Percentiles rank a stretch among this genome's conserved stretches.
Evolutionary conservation across 2,113 vertebrate genomes (phyloP).

Genomic region (Oceanodroma tethys): DNA sequence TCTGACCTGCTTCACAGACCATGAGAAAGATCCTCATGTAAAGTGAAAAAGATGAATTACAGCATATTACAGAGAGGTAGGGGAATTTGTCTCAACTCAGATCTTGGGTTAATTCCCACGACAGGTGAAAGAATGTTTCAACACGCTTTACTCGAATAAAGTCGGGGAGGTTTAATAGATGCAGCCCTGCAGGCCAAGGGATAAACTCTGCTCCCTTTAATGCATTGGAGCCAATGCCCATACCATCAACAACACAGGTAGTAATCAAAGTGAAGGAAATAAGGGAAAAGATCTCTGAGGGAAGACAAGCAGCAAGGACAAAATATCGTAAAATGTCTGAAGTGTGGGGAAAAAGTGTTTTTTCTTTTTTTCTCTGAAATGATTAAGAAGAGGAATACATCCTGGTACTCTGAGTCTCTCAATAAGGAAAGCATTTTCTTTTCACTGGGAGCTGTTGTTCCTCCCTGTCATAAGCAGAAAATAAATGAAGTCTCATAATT

Average conservation of each 20-base stretch:
- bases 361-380: background rate
- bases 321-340: background rate
- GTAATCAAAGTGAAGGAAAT: background rate
- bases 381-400: background rate
- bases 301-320: background rate
- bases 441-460: background rate
- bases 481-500: background rate
- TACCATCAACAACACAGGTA: background rate
- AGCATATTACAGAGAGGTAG: background rate
- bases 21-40: constrained; percentile 13
- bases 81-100: background rate
- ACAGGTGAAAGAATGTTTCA: background rate
- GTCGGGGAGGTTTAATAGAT: background rate
- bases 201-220: background rate
- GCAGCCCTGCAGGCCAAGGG: background rate
- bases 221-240: background rate
- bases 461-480: background rate
- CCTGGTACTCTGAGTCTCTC: background rate
- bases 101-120: background rate
- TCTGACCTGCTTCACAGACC: constrained; percentile 35
- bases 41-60: constrained; percentile 40
- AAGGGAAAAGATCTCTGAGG: background rate
- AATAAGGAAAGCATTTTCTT: background rate
- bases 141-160: background rate
- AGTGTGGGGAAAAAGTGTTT: background rate